Evolutionary conservation across 2,113 vertebrate species (phyloP).

Genomic region (Rhinoderma darwinii): DNA sequence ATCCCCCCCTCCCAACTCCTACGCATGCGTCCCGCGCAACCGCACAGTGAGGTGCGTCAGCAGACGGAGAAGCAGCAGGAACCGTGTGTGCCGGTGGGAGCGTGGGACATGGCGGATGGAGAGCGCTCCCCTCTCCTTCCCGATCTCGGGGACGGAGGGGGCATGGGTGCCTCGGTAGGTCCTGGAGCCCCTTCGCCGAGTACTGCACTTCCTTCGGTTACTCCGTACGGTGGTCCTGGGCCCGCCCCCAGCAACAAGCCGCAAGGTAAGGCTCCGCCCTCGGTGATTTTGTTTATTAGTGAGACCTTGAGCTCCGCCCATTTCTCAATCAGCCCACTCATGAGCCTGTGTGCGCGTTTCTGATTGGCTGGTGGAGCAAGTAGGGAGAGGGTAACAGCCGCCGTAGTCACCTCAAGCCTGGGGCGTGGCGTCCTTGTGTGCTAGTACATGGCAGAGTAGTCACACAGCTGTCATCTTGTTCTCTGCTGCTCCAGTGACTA

Average conservation of each 20-base stretch:
- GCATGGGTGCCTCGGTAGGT: conserved; percentile 63
- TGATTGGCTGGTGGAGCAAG: not conserved
- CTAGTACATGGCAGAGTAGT: not conserved
- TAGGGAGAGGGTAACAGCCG: not conserved
- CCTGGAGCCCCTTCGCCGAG: conserved; percentile 61
- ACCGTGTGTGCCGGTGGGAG: conserved; percentile 53
- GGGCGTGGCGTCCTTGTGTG: not conserved
- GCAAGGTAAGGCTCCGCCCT: conserved; percentile 44
- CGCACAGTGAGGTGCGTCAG: conserved; percentile 39
- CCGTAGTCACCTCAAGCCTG: not conserved
- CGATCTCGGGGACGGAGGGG: conserved; percentile 67
- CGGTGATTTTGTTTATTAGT: conserved; percentile 8
- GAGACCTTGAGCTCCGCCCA: not conserved
- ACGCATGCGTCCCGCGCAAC: conserved; percentile 41
- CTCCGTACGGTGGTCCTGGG: conserved; percentile 61
- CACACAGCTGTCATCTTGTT: no score
- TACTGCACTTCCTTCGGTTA: conserved; percentile 66
- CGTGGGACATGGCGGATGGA: conserved; percentile 69
- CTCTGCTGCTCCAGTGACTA: no score
- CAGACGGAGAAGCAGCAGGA: conserved; percentile 43
- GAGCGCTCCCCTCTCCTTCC: conserved; percentile 71
- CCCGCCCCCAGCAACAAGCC: conserved; percentile 57
- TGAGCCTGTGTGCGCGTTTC: not conserved
- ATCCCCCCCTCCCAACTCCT: not conserved
- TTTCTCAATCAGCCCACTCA: not conserved